These are phyloP conservation scores for Macaria notata DNA, from an alignment of 2,888 invertebrate species.

Conservation along the genomic window DNA sequence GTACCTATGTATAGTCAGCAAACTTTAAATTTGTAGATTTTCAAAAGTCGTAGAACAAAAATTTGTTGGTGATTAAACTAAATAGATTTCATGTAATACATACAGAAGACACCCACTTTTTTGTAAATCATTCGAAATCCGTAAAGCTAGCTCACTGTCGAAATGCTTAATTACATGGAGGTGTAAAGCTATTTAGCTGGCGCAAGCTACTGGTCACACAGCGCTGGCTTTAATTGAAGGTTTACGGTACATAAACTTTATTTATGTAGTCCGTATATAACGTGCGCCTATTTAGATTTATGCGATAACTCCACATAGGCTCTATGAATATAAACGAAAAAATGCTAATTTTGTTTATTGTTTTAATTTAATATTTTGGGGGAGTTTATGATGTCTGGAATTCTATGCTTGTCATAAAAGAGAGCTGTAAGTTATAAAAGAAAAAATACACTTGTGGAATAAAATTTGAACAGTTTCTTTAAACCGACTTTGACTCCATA, in stretches of 20 bases:
- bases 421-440: too few relatives aligned
- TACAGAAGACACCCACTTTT: too few relatives aligned
- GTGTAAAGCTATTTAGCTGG: constrained; percentile 30
- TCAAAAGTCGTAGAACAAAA: too few relatives aligned
- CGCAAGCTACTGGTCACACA: constrained; percentile 33
- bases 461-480: too few relatives aligned
- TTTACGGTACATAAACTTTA: constrained; percentile 36
- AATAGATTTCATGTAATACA: too few relatives aligned
- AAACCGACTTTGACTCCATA: too few relatives aligned
- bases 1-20: too few relatives aligned
- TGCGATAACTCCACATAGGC: constrained; percentile 23
- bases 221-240: constrained; percentile 31
- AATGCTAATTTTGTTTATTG: constrained; percentile 28
- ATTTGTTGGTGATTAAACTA: too few relatives aligned
- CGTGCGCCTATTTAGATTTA: constrained; percentile 31
- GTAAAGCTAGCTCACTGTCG: too few relatives aligned
- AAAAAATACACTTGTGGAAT: too few relatives aligned
- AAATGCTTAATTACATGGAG: constrained; percentile 31
- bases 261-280: constrained; percentile 34
- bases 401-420: background rate
- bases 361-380: constrained; percentile 20
- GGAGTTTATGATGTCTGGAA: constrained; percentile 7
- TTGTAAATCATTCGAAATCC: too few relatives aligned
- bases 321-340: constrained; percentile 20
- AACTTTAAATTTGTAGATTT: too few relatives aligned